A percentile compares a stretch with the other conserved stretches of the same genome.
Conservation (phyloP, 2,888 invertebrate genomes). For the Polydrusus cervinus region DNA sequence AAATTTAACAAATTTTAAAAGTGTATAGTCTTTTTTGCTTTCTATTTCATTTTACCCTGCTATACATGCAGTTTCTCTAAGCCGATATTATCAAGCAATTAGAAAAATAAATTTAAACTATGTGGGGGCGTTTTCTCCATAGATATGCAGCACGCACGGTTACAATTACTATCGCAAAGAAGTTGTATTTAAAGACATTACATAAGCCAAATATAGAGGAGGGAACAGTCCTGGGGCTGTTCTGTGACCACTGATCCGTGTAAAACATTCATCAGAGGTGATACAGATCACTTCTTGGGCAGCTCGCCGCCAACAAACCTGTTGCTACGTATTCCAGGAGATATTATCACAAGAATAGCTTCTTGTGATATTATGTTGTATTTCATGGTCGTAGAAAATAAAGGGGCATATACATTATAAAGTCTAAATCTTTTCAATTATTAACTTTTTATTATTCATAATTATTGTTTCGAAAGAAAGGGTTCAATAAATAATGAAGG, state of each 20-base stretch:
- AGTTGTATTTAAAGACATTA: slow-evolving; percentile 12
- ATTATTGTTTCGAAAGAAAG: no score
- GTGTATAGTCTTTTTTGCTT: no score
- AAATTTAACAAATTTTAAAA: no score
- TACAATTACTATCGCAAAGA: slow-evolving; percentile 9
- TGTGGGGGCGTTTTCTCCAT: slow-evolving; percentile 10
- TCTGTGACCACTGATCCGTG: slow-evolving; percentile 38
- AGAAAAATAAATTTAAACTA: neutral
- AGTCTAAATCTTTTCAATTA: no score
- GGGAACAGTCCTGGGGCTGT: slow-evolving; percentile 32
- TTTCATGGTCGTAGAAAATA: neutral
- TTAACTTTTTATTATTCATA: no score
- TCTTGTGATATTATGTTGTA: neutral
- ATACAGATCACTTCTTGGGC: slow-evolving; percentile 48
- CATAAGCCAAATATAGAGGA: slow-evolving; percentile 7
- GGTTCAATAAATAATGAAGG: no score
- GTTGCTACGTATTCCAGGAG: slow-evolving; percentile 34
- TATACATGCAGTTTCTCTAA: neutral
- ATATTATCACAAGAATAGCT: neutral
- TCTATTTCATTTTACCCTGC: neutral
- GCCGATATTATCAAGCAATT: neutral
- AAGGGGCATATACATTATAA: neutral
- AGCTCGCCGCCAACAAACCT: slow-evolving; percentile 35
- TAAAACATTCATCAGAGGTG: slow-evolving; percentile 45
- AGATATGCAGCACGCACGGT: slow-evolving; percentile 4